Evolutionary conservation across 2,113 vertebrate species (phyloP).

Genomic region (Lepus europaeus): DNA sequence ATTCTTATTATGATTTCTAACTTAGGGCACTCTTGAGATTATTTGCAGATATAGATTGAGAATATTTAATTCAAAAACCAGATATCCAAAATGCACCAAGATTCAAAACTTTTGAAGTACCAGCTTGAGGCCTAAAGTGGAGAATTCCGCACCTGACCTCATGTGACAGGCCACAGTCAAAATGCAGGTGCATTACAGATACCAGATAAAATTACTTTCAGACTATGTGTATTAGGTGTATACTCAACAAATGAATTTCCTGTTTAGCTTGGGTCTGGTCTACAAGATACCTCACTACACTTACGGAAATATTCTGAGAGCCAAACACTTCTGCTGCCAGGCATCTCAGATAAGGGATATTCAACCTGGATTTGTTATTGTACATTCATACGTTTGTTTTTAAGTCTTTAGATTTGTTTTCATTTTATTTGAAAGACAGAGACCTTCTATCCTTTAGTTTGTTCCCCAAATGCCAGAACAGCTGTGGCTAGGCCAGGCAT

Average conservation of each 20-base stretch:
- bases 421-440: too few relatives aligned
- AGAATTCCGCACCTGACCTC: not conserved
- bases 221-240: not conserved
- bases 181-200: not conserved
- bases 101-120: not conserved
- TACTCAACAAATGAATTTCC: not conserved
- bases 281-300: not conserved
- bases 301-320: too few relatives aligned
- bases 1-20: not conserved
- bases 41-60: not conserved
- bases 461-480: too few relatives aligned
- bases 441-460: too few relatives aligned
- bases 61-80: not conserved
- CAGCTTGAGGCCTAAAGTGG: not conserved
- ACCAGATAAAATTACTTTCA: not conserved
- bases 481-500: too few relatives aligned
- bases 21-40: not conserved
- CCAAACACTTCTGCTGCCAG: not conserved
- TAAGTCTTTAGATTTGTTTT: too few relatives aligned
- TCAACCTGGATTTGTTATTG: not conserved
- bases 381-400: not conserved
- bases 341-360: not conserved
- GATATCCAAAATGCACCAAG: not conserved
- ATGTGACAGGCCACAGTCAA: not conserved
- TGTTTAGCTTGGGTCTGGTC: not conserved